Conservation (phyloP, 2,113 vertebrate genomes). For the Tragulus kanchil region DNA sequence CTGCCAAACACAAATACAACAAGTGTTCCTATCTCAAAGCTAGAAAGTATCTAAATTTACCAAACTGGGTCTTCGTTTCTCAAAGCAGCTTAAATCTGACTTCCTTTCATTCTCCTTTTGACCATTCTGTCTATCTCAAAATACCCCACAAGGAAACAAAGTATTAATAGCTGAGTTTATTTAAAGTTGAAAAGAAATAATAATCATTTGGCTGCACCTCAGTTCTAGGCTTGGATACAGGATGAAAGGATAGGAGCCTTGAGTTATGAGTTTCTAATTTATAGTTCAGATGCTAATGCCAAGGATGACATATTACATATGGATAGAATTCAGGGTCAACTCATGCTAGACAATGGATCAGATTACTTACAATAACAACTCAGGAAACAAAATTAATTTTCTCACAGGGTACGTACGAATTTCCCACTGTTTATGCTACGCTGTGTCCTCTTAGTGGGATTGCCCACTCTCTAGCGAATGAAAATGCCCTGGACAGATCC, state of each 20-base stretch:
- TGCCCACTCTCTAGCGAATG: not conserved
- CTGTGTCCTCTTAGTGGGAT: not conserved
- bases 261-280: not conserved
- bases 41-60: not conserved
- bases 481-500: conserved; percentile 2
- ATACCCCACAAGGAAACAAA: not conserved
- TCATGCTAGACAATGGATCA: not conserved
- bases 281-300: not conserved
- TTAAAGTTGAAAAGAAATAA: conserved; percentile 6
- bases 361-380: conserved; percentile 25
- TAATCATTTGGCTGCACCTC: not conserved
- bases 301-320: not conserved
- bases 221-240: conserved; percentile 13
- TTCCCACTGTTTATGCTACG: conserved; percentile 42
- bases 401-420: conserved; percentile 38
- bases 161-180: conserved; percentile 23
- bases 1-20: not conserved
- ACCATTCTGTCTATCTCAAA: not conserved
- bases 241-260: not conserved
- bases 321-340: not conserved
- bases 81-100: conserved; percentile 29
- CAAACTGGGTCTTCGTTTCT: not conserved
- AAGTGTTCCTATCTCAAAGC: not conserved
- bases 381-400: conserved; percentile 31
- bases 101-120: not conserved